Base-by-base conservation (phyloP, 2,113 vertebrate genomes). In the Amazona vittata region DNA sequence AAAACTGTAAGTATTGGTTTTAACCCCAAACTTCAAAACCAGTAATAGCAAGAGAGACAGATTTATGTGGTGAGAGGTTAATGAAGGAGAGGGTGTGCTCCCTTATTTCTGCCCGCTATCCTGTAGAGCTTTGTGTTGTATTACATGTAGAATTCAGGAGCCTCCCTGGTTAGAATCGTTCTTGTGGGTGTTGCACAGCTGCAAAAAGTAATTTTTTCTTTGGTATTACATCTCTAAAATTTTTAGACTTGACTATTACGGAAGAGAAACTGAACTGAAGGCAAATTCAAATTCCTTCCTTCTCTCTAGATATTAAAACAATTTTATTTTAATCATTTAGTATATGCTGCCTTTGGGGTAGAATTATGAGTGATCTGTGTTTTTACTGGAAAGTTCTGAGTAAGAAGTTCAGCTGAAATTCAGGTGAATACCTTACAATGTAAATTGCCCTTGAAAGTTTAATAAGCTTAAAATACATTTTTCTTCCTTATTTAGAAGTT, bases 1-100 rank as follows among this genome's bases (percentile, higher is more conserved):
- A 2, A 98, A 99, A 92, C 98, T 99, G 99, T 99, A 97, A 99
- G 99, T 96, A 26, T 20, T 37, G 69, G 64, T 89, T 91, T 83
- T 78, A 81, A 47, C 69, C 60, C 46, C 37, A 64, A 69, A 26
- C n/a, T 55, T 83, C 77, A 73, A 83, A 64, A 78, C 5, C 33
- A 22, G 11, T 55, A 39, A 37, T 43, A 87, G 70, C 0, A 37
- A 37, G 39, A 84, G 9, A 67, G 62, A 17, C 31, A 37, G 28
- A 26, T 70, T 49, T 35, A 55, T 9, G 3, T 63, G 28, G 35
- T 31, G 47, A 67, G 39, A 79, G 14, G 39, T 64, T 63, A 33
- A 10, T 29, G 19, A 47, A n/a, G 60, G 71, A 71, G 15, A 52
- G 3, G 10, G 8, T 28, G 20, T 19, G n/a, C 26, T 53, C 29